Evolutionary conservation across 2,113 vertebrate genomes (phyloP).

Genomic region (Eurypyga helias): DNA sequence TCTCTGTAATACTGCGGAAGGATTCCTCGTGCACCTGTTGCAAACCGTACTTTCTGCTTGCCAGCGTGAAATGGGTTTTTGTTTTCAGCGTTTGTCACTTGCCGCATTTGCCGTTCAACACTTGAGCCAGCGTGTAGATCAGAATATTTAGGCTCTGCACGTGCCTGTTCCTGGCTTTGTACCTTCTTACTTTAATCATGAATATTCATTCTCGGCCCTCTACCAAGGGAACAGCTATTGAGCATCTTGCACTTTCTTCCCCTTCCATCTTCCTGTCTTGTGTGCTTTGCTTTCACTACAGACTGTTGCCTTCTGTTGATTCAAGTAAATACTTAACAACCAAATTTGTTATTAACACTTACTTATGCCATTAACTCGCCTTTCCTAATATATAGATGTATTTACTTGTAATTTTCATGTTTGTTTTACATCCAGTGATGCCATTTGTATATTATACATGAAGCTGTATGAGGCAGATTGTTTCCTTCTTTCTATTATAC

Average conservation of each 20-base stretch:
- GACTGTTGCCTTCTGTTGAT: not conserved
- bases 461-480: not conserved
- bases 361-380: not conserved
- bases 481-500: not conserved
- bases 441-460: not conserved
- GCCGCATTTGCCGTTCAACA: not conserved
- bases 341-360: not conserved
- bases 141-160: not conserved
- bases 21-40: not conserved
- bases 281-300: not conserved
- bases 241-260: not conserved
- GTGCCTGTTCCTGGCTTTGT: not conserved
- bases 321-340: not conserved
- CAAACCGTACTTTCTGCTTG: not conserved
- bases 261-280: not conserved
- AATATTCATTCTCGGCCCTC: not conserved
- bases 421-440: not conserved
- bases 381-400: not conserved
- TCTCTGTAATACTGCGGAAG: not conserved
- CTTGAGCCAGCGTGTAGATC: not conserved
- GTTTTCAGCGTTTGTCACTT: fast-evolving
- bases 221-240: not conserved
- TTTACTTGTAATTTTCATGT: not conserved
- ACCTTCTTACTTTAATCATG: not conserved
- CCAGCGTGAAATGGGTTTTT: not conserved